Evolutionary conservation across 2,113 vertebrate species (phyloP).

Genomic region (Acanthochromis polyacanthus): DNA sequence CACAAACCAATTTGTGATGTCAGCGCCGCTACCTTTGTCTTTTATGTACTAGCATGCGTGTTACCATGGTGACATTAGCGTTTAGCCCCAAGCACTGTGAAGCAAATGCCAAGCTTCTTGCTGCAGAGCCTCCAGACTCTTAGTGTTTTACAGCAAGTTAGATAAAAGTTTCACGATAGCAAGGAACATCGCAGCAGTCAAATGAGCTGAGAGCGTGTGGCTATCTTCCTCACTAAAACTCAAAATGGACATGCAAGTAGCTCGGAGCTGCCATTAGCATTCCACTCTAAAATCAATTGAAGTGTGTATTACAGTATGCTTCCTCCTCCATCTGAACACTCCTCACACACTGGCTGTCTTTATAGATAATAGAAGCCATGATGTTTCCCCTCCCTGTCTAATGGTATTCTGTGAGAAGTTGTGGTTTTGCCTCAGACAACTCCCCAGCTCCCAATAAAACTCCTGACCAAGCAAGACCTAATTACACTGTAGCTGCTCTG

Average conservation of each 20-base stretch:
- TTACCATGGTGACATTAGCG: too few relatives aligned
- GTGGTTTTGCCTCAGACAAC: constrained; percentile 29
- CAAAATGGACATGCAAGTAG: neutral
- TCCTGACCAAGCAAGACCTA: constrained; percentile 69
- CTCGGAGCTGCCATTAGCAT: neutral
- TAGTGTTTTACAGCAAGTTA: too few relatives aligned
- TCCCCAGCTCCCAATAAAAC: constrained; percentile 54
- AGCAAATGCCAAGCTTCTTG: too few relatives aligned
- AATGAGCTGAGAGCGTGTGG: too few relatives aligned
- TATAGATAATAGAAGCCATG: constrained; percentile 1
- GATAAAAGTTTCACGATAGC: too few relatives aligned
- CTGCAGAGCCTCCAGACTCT: too few relatives aligned
- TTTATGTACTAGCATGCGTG: too few relatives aligned
- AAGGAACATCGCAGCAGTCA: too few relatives aligned
- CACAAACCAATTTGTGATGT: too few relatives aligned
- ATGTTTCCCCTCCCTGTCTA: constrained; percentile 17
- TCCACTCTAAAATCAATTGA: neutral
- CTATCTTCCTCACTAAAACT: too few relatives aligned
- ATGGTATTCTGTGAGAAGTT: constrained; percentile 36
- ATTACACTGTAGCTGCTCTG: constrained; percentile 50
- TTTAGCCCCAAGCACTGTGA: too few relatives aligned
- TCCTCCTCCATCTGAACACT: neutral
- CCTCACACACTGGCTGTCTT: neutral
- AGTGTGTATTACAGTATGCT: neutral
- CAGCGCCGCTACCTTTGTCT: too few relatives aligned